phyloP scores from a whole-genome alignment of 1,140 invertebrate species.

The Aphaenogaster rudis region DNA sequence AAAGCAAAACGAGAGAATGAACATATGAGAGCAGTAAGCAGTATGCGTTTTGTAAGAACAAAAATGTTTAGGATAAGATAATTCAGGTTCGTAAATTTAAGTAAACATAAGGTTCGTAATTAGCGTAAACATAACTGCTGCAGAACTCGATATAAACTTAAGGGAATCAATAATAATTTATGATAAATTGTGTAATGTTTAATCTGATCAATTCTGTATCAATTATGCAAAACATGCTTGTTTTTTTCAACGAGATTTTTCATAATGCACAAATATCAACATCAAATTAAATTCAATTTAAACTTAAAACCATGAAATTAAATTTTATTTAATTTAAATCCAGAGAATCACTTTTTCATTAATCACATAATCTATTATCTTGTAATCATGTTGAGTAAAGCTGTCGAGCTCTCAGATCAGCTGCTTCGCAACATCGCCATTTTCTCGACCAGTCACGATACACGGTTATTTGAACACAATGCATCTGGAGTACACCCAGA shows the following conservation, averaged over 20 bases:
- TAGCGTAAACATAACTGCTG: neutral
- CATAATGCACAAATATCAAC: neutral
- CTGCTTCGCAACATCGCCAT: neutral
- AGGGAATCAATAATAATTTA: neutral
- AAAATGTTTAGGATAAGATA: neutral
- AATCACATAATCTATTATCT: conserved; percentile 10
- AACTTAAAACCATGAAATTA: too few species aligned
- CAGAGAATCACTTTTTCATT: conserved; percentile 14
- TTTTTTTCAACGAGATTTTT: neutral
- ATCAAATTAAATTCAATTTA: too few species aligned
- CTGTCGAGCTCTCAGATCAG: neutral
- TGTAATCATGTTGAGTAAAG: neutral
- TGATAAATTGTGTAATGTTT: neutral
- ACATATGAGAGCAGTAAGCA: neutral
- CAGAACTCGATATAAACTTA: neutral
- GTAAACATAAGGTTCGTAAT: too few species aligned
- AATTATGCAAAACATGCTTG: neutral
- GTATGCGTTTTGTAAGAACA: neutral
- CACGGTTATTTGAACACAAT: neutral
- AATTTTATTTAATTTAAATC: neutral
- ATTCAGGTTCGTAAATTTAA: neutral
- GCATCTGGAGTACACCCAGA: neutral
- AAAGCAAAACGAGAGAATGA: conserved; percentile 7
- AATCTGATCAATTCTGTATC: neutral
- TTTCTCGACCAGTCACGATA: conserved; percentile 24